Conservation (phyloP, 2,888 invertebrate genomes). For the Anticlea derivata region DNA sequence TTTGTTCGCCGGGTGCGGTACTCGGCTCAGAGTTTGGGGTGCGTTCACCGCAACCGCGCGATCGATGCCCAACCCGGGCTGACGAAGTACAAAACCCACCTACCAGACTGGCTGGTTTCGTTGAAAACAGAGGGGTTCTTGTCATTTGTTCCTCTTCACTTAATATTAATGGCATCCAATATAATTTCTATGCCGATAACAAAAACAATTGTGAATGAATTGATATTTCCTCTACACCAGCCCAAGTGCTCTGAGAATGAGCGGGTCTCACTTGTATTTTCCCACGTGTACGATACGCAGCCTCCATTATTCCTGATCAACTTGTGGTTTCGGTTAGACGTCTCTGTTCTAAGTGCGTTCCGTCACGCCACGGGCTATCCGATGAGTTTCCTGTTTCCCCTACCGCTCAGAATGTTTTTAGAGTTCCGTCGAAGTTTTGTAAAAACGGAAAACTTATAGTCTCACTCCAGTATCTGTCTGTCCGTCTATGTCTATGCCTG, state of each 20-base stretch:
- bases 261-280: slow-evolving; percentile 52
- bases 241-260: slow-evolving; percentile 43
- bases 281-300: slow-evolving; percentile 53
- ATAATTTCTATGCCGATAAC: slow-evolving; percentile 35
- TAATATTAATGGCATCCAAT: slow-evolving; percentile 36
- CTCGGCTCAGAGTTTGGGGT: slow-evolving; percentile 68
- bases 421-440: too few species aligned
- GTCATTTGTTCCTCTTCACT: slow-evolving; percentile 39
- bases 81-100: slow-evolving; percentile 59
- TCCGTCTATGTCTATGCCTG: too few species aligned
- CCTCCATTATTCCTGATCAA: slow-evolving; percentile 55
- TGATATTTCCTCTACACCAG: slow-evolving; percentile 42
- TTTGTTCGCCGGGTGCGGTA: slow-evolving; percentile 58
- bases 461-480: too few species aligned
- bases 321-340: slow-evolving; percentile 55
- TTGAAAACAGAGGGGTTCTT: slow-evolving; percentile 47
- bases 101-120: slow-evolving; percentile 58
- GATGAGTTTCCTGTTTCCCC: slow-evolving; percentile 52
- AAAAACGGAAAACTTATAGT: too few species aligned
- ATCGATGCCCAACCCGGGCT: slow-evolving; percentile 74
- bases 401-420: too few species aligned
- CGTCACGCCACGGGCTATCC: slow-evolving; percentile 54
- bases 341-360: slow-evolving; percentile 54
- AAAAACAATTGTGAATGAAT: slow-evolving; percentile 38
- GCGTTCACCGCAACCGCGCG: slow-evolving; percentile 73